A percentile compares a stretch with the other conserved stretches of the same genome.
Conservation (phyloP, 2,113 vertebrate genomes). For the Anguilla japonica region DNA sequence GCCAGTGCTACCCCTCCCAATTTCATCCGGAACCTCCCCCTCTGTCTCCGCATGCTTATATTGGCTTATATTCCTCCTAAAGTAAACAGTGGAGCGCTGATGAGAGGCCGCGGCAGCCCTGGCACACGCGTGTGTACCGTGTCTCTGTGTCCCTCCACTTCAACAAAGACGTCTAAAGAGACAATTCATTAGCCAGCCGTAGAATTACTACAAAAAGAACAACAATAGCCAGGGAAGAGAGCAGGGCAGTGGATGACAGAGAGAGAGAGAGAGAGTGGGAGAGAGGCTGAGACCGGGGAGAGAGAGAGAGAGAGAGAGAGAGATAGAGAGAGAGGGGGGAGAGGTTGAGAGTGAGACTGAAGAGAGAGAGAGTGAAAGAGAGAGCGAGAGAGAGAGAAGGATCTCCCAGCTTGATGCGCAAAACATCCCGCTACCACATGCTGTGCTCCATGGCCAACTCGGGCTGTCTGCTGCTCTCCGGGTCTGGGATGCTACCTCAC, state of each 20-base stretch:
- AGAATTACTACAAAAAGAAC: slow-evolving; percentile 23
- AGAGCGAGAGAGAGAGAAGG: slow-evolving; percentile 40
- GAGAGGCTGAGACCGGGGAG: slow-evolving; percentile 12
- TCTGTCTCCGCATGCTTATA: slow-evolving; percentile 60
- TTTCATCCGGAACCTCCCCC: slow-evolving; percentile 35
- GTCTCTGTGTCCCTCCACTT: slow-evolving; percentile 15
- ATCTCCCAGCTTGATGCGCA: slow-evolving; percentile 59
- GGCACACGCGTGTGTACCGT: slow-evolving; percentile 12
- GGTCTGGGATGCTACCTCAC: slow-evolving; percentile 89
- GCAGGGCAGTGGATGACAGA: slow-evolving; percentile 15
- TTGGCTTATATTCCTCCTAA: slow-evolving; percentile 71
- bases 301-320: slow-evolving; percentile 44
- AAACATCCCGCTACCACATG: slow-evolving; percentile 81
- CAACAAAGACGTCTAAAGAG: slow-evolving; percentile 7
- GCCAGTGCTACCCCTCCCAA: slow-evolving; percentile 49
- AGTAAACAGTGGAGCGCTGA: slow-evolving; percentile 58
- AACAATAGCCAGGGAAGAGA: slow-evolving; percentile 27
- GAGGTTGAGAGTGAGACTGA: slow-evolving; percentile 34
- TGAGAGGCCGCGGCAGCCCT: slow-evolving; percentile 26
- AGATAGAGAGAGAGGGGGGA: slow-evolving; percentile 55
- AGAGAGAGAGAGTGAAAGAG: slow-evolving; percentile 14
- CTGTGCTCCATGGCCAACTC: slow-evolving; percentile 97
- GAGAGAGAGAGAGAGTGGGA: slow-evolving; percentile 22
- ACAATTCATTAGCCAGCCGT: slow-evolving; percentile 10
- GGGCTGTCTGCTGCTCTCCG: slow-evolving; percentile 91